Base-by-base conservation (phyloP, 2,888 invertebrate species). In the Halictus quadricinctus region DNA sequence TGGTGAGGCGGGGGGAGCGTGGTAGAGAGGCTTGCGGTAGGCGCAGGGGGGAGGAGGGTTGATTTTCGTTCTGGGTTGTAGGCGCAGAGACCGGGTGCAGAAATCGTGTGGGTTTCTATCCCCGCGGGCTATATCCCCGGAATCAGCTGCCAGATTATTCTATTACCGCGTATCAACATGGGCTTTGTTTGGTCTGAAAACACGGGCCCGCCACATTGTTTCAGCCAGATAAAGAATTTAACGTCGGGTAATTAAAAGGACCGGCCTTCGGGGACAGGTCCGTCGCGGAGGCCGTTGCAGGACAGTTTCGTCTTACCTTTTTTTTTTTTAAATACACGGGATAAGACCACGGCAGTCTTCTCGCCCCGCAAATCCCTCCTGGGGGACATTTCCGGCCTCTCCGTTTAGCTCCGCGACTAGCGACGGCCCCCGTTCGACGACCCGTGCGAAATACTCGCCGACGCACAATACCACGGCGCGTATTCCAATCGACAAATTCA, bases 111-210 rank as follows among this genome's bases (percentile, higher is more conserved):
- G 93, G 93, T 93, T 93, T 92, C 92, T 92, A 93, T 92, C 93
- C 92, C 94, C 93, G 91, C 92, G 90, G 94, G 94, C 93, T 92
- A 94, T 94, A 94, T 94, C 94, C 94, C 93, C 92, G 93, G 94
- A 94, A 94, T 94, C 94, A 94, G 95, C 95, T 95, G 95, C 95
- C 95, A 96, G 96, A 96, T 96, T 96, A 96, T 96, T 96, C 96
- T 96, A 96, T 96, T 96, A 96, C 96, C 95, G 95, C 95, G 96
- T 96, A 96, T 96, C 96, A 96, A 96, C 96, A 96, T 96, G 95
- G 95, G 95, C 95, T 95, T 96, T 96, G 96, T 96, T 96, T 96
- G 96, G 95, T 96, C 95, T 96, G 95, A 96, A 96, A 96, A 96
- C 96, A 96, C 95, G 88, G 78, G 91, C 90, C 91, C 90, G 93